Conservation (phyloP, 53 echinoderm and acorn worm genomes). For the Echinarachnius parma region DNA sequence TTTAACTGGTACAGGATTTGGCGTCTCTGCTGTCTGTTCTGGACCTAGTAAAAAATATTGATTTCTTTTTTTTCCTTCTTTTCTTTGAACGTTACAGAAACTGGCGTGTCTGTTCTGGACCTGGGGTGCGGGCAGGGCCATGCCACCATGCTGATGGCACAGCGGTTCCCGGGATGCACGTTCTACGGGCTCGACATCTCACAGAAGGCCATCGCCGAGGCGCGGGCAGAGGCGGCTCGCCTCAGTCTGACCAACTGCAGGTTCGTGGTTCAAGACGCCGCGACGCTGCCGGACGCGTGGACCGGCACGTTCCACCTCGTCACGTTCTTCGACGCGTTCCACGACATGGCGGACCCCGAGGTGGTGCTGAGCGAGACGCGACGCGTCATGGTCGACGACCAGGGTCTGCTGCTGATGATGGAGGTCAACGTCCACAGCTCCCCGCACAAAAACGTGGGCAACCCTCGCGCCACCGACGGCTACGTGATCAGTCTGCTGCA, state of each 20-base stretch:
- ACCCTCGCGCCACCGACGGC: constrained; percentile 89
- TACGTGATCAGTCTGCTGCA: constrained; percentile 98
- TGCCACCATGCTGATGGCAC: constrained; percentile 80
- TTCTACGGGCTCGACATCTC: constrained; percentile 94
- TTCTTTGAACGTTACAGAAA: constrained; percentile 44
- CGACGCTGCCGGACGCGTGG: constrained; percentile 70
- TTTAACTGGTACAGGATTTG: no score
- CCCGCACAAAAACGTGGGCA: constrained; percentile 85
- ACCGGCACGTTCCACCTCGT: constrained; percentile 76
- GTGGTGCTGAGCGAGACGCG: constrained; percentile 68
- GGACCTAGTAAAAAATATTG: no score
- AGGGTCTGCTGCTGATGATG: constrained; percentile 73
- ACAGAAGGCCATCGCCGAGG: constrained; percentile 77
- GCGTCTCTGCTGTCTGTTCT: no score
- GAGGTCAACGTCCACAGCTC: constrained; percentile 91
- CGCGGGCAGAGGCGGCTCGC: constrained; percentile 66
- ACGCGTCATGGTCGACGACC: constrained; percentile 75
- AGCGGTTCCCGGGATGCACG: constrained; percentile 73
- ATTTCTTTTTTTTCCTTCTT: no score
- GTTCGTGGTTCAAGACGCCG: constrained; percentile 78
- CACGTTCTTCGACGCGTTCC: constrained; percentile 82
- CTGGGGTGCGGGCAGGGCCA: constrained; percentile 91
- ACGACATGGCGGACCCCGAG: constrained; percentile 85
- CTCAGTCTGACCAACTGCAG: constrained; percentile 84
- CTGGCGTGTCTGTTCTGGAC: constrained; percentile 71